Evolutionary conservation across 2,113 vertebrate genomes (phyloP), one percentile per base, ranked within the genome.

Genomic region (Scortum barcoo): DNA sequence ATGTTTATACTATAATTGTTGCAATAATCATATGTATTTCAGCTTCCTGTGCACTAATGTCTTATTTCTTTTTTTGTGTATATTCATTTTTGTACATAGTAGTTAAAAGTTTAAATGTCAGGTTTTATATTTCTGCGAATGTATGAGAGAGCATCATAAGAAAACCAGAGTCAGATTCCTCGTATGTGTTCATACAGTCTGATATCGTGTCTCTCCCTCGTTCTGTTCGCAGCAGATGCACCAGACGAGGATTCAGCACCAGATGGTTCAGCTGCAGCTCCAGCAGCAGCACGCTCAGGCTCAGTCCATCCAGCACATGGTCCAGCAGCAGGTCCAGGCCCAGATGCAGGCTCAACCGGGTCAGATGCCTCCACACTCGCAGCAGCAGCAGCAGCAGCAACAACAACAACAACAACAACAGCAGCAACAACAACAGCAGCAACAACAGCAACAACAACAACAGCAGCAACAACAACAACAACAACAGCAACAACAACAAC

Each of bases 221-320:
- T 16, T 7, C 36, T 48, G 10, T 40, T n/a, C 48, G 36, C 16
- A 2, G 40, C 94, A 97, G 69, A 95, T 94, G 74, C 96, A 96
- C 63, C 92, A 92, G 72, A 91, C 85, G 0, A 88, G 93, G 72
- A 90, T 94, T 2, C 91, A 93, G 62, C 94, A 93, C 69, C 88
- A 91, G 79, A 85, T 81, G 44, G 88, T 94, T 3, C 95, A 94
- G 70, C 92, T 95, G 24, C 91, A 94, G 81, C 91, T 96, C 33
- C 97, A 97, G 63, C 93, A 95, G 2, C 94, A 93, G 24, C 94
- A 95, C 42, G 95, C 86, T 0, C 96, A 96, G 58, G 95, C 94
- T 48, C 96, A 96, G 14, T 95, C 93, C 10, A 96, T 96, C 76
- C 95, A 96, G 76, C 96, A 97, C 54, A 84, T 93, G 85, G 95